These are phyloP conservation scores for Platyura marginata DNA, from an alignment of 1,140 invertebrate species.

Conservation along the genomic window DNA sequence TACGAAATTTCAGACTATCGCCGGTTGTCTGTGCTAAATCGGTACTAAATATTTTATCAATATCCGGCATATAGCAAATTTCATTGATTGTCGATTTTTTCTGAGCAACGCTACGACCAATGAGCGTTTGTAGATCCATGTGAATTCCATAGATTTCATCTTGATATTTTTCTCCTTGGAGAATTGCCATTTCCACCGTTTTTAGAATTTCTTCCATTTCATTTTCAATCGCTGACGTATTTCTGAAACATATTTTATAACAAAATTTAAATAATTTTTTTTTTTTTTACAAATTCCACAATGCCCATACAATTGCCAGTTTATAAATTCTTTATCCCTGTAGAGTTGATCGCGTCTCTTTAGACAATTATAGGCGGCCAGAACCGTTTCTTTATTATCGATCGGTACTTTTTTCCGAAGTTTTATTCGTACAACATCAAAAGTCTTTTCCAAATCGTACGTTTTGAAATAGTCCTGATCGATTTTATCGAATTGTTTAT, in stretches of 20 bases:
- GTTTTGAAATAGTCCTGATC: no score
- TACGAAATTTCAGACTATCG: not conserved
- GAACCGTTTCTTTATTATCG: no score
- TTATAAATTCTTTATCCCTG: not conserved
- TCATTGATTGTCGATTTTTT: not conserved
- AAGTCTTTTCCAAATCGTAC: no score
- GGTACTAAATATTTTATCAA: not conserved
- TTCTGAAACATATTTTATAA: no score
- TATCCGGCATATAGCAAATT: not conserved
- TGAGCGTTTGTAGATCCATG: not conserved
- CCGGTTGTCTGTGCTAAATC: not conserved
- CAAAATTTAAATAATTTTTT: no score
- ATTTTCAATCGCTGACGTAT: not conserved
- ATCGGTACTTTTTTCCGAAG: no score
- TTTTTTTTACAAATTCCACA: no score
- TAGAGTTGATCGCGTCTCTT: not conserved
- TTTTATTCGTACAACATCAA: no score
- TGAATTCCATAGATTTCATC: not conserved
- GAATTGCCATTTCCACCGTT: not conserved
- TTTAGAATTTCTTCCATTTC: not conserved
- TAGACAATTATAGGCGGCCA: not conserved
- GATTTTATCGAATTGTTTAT: no score
- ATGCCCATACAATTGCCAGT: not conserved
- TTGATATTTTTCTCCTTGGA: not conserved
- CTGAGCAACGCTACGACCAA: not conserved